A percentile compares a stretch with the other conserved stretches of the same genome.
These are phyloP conservation scores for Campoletis sonorensis DNA, from an alignment of 1,140 invertebrate species.

Conservation along the genomic window DNA sequence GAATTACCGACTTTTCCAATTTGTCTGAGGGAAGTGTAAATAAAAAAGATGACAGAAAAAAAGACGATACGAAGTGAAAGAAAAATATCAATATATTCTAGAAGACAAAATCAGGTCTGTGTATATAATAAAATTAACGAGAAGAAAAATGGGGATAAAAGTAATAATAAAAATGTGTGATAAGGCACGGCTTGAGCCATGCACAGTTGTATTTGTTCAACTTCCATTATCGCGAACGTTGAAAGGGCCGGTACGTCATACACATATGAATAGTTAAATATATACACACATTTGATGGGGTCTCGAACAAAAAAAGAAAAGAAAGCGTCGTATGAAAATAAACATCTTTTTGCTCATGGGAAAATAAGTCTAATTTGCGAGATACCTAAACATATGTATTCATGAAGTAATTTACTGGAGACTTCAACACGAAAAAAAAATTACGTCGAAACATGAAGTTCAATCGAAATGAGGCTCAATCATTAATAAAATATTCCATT, in stretches of 20 bases:
- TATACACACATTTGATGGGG: neutral
- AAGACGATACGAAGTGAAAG: neutral
- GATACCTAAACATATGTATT: too few species aligned
- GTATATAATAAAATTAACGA: constrained; percentile 43
- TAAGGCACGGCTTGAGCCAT: constrained; percentile 72
- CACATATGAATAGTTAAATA: neutral
- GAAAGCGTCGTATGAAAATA: neutral
- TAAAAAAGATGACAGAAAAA: too few species aligned
- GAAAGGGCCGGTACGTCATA: constrained; percentile 17
- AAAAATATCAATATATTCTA: neutral
- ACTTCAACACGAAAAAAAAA: too few species aligned
- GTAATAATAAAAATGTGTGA: constrained; percentile 68
- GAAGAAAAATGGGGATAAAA: constrained; percentile 39
- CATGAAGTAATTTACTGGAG: too few species aligned
- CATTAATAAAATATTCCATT: too few species aligned
- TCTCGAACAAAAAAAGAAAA: neutral
- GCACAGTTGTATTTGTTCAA: constrained; percentile 70
- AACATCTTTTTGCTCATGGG: neutral
- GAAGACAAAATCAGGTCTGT: constrained; percentile 6
- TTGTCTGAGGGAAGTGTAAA: too few species aligned
- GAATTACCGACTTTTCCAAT: too few species aligned
- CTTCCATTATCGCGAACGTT: constrained; percentile 51
- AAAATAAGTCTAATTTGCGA: too few species aligned
- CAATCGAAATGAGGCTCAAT: too few species aligned
- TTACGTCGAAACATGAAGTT: too few species aligned